Evolutionary conservation across 2,113 vertebrate species (phyloP).

Genomic region (Phrynosoma platyrhinos): DNA sequence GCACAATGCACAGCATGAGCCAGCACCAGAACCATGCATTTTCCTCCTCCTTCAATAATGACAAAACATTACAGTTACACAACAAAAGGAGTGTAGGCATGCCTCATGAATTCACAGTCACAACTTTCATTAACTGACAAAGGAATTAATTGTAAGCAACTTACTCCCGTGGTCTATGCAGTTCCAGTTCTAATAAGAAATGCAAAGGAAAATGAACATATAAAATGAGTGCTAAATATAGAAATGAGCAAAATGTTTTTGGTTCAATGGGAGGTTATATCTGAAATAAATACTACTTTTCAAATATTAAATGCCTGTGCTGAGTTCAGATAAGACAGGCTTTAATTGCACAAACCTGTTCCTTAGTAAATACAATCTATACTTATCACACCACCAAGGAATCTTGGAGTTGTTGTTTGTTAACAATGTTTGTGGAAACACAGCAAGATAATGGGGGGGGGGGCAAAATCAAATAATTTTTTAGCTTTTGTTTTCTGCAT

Average conservation of each 20-base stretch:
- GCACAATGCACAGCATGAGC: too few relatives aligned
- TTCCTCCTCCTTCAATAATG: too few relatives aligned
- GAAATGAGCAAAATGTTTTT: background rate
- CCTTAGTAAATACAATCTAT: background rate
- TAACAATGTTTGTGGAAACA: background rate
- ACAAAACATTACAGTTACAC: too few relatives aligned
- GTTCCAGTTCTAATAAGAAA: background rate
- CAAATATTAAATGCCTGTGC: background rate
- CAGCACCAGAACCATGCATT: too few relatives aligned
- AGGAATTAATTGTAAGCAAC: background rate
- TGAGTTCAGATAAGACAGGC: background rate
- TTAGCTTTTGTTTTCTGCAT: background rate
- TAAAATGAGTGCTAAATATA: background rate
- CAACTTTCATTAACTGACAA: background rate
- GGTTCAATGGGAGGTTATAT: background rate
- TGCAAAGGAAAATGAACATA: slow-evolving; percentile 17
- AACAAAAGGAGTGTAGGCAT: too few relatives aligned
- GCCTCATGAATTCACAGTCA: too few relatives aligned
- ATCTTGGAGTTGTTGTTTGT: background rate
- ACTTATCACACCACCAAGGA: background rate
- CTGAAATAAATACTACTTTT: background rate
- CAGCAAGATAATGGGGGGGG: background rate
- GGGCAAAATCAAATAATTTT: background rate
- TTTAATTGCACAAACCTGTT: slow-evolving; percentile 26
- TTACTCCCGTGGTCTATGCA: background rate